These are phyloP conservation scores for Rhabdomys dilectus DNA, from an alignment of 2,113 vertebrate genomes.

Conservation along the genomic window DNA sequence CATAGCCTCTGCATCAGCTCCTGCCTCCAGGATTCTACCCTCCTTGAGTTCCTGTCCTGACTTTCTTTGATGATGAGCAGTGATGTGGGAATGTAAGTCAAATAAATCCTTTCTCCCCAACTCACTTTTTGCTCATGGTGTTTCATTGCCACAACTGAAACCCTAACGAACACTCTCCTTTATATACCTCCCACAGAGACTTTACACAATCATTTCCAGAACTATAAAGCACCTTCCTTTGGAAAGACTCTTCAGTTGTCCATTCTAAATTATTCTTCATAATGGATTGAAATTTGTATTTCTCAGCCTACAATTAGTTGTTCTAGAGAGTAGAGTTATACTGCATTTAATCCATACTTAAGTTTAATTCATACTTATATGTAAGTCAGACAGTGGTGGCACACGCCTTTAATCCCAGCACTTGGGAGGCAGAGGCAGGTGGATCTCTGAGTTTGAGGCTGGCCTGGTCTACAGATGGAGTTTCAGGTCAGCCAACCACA, in stretches of 20 bases:
- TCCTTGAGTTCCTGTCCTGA: neutral
- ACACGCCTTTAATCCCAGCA: neutral
- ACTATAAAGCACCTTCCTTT: slow-evolving; percentile 17
- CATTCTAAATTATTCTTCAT: slow-evolving; percentile 3
- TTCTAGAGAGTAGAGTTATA: neutral
- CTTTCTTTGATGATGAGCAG: neutral
- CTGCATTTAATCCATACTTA: neutral
- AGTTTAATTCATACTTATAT: neutral
- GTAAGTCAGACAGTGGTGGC: neutral
- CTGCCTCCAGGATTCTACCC: neutral
- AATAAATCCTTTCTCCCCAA: neutral
- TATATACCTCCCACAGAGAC: neutral
- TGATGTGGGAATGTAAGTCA: neutral
- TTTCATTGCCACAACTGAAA: neutral
- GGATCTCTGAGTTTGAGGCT: neutral
- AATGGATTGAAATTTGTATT: slow-evolving; percentile 21
- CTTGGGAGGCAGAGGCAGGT: neutral
- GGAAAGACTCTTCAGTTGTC: neutral
- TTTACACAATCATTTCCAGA: slow-evolving; percentile 32
- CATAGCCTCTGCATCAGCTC: neutral
- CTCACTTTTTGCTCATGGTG: neutral
- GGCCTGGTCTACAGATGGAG: neutral
- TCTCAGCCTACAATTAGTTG: neutral
- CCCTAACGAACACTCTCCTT: neutral
- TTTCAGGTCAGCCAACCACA: neutral